Evolutionary conservation across 2,113 vertebrate species (phyloP), one percentile per base, ranked within the genome.

Genomic region (Actinemys pallida): DNA sequence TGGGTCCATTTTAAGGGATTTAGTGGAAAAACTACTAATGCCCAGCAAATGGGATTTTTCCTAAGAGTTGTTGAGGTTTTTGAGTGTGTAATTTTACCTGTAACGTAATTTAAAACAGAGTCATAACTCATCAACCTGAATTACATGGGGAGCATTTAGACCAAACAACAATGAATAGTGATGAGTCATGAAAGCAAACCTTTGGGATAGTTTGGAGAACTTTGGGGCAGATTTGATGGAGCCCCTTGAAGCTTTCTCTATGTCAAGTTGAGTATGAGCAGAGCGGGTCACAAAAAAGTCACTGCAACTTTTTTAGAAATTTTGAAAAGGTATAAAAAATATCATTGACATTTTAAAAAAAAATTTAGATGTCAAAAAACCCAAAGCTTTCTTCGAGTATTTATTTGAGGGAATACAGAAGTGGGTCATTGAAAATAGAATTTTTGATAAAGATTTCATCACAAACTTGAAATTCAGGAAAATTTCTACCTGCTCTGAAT

Each of bases 401-500:
- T 81, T 81, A 1, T 47, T 45, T 95, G 6, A 62, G 22, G 39
- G 47, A 87, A 83, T 3, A 2, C 3, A 2, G 3, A 12, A 45
- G 47, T 80, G 86, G 9, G 0, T 0, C 10, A 52, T 2, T 1
- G 1, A 82, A 59, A 2, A 5, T 13, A 62, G 5, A 65, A 5
- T 59, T 85, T 87, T 92, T 82, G 1, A 8, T 92, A 81, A 5
- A 94, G 88, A 82, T 27, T 29, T 12, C 62, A 62, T 25, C 35
- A 69, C 16, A n/a, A n/a, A 69, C 35, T 69, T n/a, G 35, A 69
- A 69, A 19, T n/a, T 69, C 62, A n/a, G 31, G 16, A 69, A 69
- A 69, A 69, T 17, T n/a, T 69, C 1, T 72, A 10, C 29, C 22
- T 35, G 9, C 10, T 84, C 90, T 75, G 35, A 91, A 24, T 83